Conservation (phyloP, 1,140 invertebrate species). For the Hypothenemus hampei region DNA sequence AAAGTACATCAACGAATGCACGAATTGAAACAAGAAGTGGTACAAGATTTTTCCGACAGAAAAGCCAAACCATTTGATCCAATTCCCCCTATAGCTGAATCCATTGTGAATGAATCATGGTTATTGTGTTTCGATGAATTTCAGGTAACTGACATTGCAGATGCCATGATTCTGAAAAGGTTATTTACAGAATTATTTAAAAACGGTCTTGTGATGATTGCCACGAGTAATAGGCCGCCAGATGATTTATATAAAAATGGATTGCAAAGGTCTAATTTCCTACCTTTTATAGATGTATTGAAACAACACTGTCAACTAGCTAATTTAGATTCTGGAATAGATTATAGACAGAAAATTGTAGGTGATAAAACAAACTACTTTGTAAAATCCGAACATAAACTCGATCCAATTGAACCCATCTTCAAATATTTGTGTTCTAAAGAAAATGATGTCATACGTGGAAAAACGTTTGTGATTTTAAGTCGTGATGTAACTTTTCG, state of each 20-base stretch:
- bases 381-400: slow-evolving; percentile 41
- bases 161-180: slow-evolving; percentile 97
- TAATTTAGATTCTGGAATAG: slow-evolving; percentile 87
- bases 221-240: slow-evolving; percentile 93
- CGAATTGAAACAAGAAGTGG: slow-evolving; percentile 66
- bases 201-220: slow-evolving; percentile 86
- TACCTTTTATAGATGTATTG: slow-evolving; percentile 93
- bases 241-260: slow-evolving; percentile 99
- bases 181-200: slow-evolving; percentile 93
- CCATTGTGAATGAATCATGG: slow-evolving; percentile 80
- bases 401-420: slow-evolving; percentile 71
- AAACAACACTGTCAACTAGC: slow-evolving; percentile 77
- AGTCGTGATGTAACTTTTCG: slow-evolving; percentile 84
- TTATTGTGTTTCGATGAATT: slow-evolving; percentile 99
- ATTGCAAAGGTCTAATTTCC: slow-evolving; percentile 91
- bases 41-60: slow-evolving; percentile 59
- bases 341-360: slow-evolving; percentile 75
- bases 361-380: slow-evolving; percentile 68
- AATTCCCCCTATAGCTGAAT: slow-evolving; percentile 86
- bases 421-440: slow-evolving; percentile 85
- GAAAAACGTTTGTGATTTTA: slow-evolving; percentile 77
- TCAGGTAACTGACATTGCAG: slow-evolving; percentile 98
- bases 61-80: slow-evolving; percentile 83
- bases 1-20: slow-evolving; percentile 89
- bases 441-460: slow-evolving; percentile 85